Base-by-base conservation (phyloP, 2,797 vertebrate genomes). In the Calcarius lapponicus region DNA sequence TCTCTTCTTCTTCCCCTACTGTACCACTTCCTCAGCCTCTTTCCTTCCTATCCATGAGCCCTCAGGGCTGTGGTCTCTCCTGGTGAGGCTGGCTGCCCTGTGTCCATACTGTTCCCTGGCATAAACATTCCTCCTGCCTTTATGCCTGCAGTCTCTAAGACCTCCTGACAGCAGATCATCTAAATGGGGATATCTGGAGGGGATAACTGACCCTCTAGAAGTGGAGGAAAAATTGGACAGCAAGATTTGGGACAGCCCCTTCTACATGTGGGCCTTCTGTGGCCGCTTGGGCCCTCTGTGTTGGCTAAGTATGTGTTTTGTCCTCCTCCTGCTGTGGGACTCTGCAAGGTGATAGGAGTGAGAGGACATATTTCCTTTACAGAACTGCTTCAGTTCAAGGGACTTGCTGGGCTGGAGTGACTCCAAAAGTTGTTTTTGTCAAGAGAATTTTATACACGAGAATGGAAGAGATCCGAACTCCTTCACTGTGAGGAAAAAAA, bases 381-480 rank as follows among this genome's bases (percentile, higher is more conserved):
- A 18, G n/a, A 51, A 34, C 21, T 50, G 11, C n/a, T 24, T 75
- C 1, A 18, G 25, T 32, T 25, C 4, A 12, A 38, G 17, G 21
- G n/a, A 6, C 4, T 60, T 72, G 4, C 8, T 81, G 61, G 57
- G 26, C 15, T 73, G 43, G 8, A 15, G 9, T 6, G 12, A 50
- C 15, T 73, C 20, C 2, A 7, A 10, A 31, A 80, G 10, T 13
- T 18, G 17, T 9, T 86, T 85, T 42, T 45, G 4, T 34, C 1
- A 3, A 42, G 26, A 45, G 5, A 66, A 34, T 34, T 75, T 69
- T n/a, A 34, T 17, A 10, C 0, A 1, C 1, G 1, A 26, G 16
- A 4, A 24, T 17, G 10, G 58, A 81, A 79, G 50, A 67, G 58
- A 43, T 25, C 18, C 8, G 29, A 85, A 29, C 25, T 60, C 53